Percentiles rank a stretch among this genome's conserved stretches.
Evolutionary conservation across 1,140 invertebrate genomes (phyloP).

Genomic region (Drosophila ananassae): DNA sequence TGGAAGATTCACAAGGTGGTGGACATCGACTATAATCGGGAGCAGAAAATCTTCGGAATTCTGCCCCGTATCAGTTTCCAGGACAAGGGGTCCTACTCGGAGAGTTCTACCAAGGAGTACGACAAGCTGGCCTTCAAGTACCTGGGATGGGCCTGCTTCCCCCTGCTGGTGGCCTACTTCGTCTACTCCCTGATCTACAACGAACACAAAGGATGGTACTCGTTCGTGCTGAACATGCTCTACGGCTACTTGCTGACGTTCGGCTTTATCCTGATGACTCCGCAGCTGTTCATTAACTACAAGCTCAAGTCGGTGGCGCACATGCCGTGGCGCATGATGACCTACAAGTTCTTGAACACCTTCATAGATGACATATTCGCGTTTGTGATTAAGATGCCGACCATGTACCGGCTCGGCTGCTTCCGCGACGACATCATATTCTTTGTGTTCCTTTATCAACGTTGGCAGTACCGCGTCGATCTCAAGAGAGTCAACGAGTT

Average conservation of each 20-base stretch:
- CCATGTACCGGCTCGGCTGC: constrained; percentile 97
- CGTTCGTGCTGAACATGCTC: constrained; percentile 96
- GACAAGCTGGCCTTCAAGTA: constrained; percentile 98
- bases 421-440: constrained; percentile 99
- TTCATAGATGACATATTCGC: constrained; percentile 99
- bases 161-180: constrained; percentile 95
- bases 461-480: constrained; percentile 99
- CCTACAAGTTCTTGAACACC: constrained; percentile 99
- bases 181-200: constrained; percentile 98
- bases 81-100: constrained; percentile 98
- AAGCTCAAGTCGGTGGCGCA: constrained; percentile 99
- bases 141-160: constrained; percentile 97
- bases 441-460: constrained; percentile 99
- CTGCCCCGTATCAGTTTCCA: constrained; percentile 92
- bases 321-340: constrained; percentile 99
- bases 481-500: constrained; percentile 97
- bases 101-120: constrained; percentile 97
- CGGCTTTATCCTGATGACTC: constrained; percentile 99
- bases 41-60: constrained; percentile 90
- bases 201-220: constrained; percentile 99
- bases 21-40: constrained; percentile 92
- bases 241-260: constrained; percentile 99
- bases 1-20: constrained; percentile 99
- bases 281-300: constrained; percentile 99
- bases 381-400: constrained; percentile 99